phyloP scores from a whole-genome alignment of 2,888 invertebrate species.

The Drosophila demipolita region DNA sequence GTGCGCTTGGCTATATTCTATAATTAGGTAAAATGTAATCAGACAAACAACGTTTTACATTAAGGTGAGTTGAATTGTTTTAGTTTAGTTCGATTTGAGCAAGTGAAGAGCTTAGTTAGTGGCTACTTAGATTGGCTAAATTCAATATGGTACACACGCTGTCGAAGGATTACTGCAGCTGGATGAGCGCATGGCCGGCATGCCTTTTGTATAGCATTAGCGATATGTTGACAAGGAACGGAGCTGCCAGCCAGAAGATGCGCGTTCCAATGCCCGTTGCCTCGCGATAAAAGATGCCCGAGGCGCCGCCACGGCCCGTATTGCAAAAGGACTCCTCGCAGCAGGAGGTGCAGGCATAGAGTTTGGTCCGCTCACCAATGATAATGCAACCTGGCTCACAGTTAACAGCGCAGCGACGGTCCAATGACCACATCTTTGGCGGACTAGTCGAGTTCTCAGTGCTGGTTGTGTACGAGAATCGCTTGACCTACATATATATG shows the following conservation, averaged over 20 bases:
- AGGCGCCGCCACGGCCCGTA: constrained; percentile 87
- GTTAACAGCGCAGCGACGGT: constrained; percentile 92
- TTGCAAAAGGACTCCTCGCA: constrained; percentile 93
- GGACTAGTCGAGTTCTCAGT: constrained; percentile 92
- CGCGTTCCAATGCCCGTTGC: constrained; percentile 81
- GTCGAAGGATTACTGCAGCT: constrained; percentile 26
- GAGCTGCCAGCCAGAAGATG: constrained; percentile 68
- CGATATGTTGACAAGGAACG: constrained; percentile 69
- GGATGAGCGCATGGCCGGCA: constrained; percentile 47
- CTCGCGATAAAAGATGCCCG: constrained; percentile 72
- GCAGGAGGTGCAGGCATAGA: constrained; percentile 94
- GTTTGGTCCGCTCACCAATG: constrained; percentile 94
- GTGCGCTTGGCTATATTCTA: constrained; percentile 13
- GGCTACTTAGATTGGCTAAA: constrained; percentile 27
- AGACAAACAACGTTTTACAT: constrained; percentile 18
- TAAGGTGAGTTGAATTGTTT: constrained; percentile 33
- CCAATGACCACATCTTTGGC: constrained; percentile 93
- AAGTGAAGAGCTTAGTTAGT: constrained; percentile 23
- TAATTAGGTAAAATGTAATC: constrained; percentile 17
- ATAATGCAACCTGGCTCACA: constrained; percentile 96
- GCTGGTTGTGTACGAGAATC: constrained; percentile 93
- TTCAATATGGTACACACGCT: constrained; percentile 22
- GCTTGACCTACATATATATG: constrained; percentile 87
- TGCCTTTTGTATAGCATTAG: constrained; percentile 67
- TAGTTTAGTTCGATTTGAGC: constrained; percentile 29